Conservation (phyloP, 2,113 vertebrate species). For the Thomomys bottae region DNA sequence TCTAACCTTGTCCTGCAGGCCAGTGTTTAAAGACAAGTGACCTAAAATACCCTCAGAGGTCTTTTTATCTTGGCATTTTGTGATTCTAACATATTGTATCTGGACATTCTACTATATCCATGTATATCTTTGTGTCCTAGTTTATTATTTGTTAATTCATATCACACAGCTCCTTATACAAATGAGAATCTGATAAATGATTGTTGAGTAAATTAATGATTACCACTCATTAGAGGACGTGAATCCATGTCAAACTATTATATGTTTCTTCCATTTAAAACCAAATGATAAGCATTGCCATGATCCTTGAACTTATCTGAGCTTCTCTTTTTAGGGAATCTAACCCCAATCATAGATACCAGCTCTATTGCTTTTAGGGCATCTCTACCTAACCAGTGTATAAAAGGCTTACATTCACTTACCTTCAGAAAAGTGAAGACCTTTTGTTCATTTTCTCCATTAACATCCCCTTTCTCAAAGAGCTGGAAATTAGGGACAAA, state of each 20-base stretch:
- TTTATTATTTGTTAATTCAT: neutral
- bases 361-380: neutral
- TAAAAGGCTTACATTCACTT: conserved; percentile 22
- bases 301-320: neutral
- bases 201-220: neutral
- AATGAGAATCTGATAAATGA: neutral
- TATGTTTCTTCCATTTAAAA: neutral
- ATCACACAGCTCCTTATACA: neutral
- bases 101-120: neutral
- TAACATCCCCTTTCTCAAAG: conserved; percentile 94
- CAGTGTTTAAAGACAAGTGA: neutral
- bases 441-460: conserved; percentile 91
- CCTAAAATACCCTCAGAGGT: no score
- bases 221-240: neutral
- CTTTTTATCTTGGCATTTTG: neutral
- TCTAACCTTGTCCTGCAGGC: neutral
- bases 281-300: neutral
- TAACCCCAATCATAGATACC: neutral
- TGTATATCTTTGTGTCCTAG: neutral
- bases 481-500: conserved; percentile 95
- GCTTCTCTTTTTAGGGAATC: neutral
- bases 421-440: conserved; percentile 96
- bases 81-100: neutral
- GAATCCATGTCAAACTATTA: neutral
- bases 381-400: neutral